Percentiles rank a stretch among this genome's conserved stretches.
phyloP scores from a whole-genome alignment of 2,888 invertebrate species.

The Meta bourneti region DNA sequence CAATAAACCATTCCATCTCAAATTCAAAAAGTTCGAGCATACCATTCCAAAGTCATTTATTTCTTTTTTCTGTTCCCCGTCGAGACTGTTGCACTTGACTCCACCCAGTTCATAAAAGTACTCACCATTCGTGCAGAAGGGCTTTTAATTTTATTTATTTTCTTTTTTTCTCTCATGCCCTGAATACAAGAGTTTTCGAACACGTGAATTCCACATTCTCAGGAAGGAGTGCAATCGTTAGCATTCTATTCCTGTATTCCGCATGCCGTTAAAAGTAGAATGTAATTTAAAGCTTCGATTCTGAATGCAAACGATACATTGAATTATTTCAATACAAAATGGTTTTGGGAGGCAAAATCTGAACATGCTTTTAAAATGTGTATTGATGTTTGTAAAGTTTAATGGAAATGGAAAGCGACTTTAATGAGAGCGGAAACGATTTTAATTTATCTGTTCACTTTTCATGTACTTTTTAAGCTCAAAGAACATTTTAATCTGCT shows the following conservation, averaged over 20 bases:
- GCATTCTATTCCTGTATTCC: slow-evolving; percentile 17
- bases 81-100: neutral
- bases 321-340: neutral
- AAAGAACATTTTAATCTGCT: no score
- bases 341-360: neutral
- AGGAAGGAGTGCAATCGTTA: neutral
- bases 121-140: neutral
- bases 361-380: neutral
- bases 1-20: slow-evolving; percentile 5
- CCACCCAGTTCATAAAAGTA: slow-evolving; percentile 9
- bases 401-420: no score
- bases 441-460: no score
- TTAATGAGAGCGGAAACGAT: no score
- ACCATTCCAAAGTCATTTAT: slow-evolving; percentile 19
- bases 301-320: neutral
- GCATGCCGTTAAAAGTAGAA: neutral
- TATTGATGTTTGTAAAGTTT: no score
- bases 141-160: slow-evolving; percentile 2
- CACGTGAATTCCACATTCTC: slow-evolving; percentile 8
- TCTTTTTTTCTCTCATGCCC: neutral
- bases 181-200: neutral
- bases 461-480: no score
- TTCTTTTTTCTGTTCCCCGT: neutral
- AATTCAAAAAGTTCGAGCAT: slow-evolving; percentile 9
- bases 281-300: neutral